Percentiles rank a stretch among this genome's conserved stretches.
Evolutionary conservation across 2,888 invertebrate genomes (phyloP).

Genomic region (Dexiosoma caninum): DNA sequence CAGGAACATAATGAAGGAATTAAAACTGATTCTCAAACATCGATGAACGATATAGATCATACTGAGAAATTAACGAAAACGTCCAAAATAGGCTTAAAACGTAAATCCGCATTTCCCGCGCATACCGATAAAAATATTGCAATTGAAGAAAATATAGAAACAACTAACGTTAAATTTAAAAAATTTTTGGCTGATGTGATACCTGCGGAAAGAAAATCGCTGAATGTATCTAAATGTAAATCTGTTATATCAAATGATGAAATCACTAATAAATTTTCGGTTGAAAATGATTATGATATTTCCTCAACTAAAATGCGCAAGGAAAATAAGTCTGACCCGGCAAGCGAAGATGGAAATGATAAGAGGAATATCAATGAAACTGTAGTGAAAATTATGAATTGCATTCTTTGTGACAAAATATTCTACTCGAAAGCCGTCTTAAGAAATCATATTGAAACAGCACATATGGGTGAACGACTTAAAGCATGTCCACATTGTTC

Average conservation of each 20-base stretch:
- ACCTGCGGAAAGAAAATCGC: not conserved
- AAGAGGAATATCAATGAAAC: not conserved
- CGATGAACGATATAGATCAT: too few relatives aligned
- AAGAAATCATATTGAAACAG: slow-evolving; percentile 50
- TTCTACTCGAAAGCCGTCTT: slow-evolving; percentile 33
- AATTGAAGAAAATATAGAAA: too few relatives aligned
- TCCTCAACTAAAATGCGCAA: not conserved
- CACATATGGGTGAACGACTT: slow-evolving; percentile 57
- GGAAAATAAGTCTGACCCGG: not conserved
- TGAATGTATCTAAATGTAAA: slow-evolving; percentile 4
- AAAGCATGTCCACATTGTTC: slow-evolving; percentile 61
- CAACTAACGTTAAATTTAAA: not conserved
- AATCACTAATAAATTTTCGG: not conserved
- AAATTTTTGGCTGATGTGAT: not conserved
- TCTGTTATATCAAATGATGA: not conserved
- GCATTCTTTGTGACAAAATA: slow-evolving; percentile 42
- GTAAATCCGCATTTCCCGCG: too few relatives aligned
- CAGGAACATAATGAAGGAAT: too few relatives aligned
- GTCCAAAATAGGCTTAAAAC: too few relatives aligned
- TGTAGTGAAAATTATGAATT: slow-evolving; percentile 22
- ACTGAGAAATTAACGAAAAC: too few relatives aligned
- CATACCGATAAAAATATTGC: too few relatives aligned
- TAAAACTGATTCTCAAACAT: too few relatives aligned
- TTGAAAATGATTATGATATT: not conserved
- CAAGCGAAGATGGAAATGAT: not conserved